Evolutionary conservation across 2,113 vertebrate genomes (phyloP).

Genomic region (Sebastes fasciatus): DNA sequence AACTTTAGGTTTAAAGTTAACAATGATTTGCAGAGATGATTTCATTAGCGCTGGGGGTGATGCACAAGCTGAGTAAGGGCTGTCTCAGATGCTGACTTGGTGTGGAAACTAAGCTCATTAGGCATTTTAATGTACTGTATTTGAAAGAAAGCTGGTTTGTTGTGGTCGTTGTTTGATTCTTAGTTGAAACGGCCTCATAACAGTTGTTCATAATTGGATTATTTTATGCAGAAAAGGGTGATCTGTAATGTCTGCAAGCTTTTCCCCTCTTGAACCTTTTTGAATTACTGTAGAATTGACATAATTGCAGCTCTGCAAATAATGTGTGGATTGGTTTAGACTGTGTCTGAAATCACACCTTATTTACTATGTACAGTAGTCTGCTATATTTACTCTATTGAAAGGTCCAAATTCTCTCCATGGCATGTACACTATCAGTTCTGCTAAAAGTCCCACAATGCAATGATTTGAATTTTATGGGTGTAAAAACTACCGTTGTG

Average conservation of each 20-base stretch:
- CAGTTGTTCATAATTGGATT: conserved; percentile 1
- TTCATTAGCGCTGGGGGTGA: not conserved
- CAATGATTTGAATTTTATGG: not conserved
- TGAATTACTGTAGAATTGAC: not conserved
- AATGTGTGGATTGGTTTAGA: not conserved
- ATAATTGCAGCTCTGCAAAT: not conserved
- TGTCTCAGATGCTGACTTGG: not conserved
- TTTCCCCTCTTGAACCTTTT: not conserved
- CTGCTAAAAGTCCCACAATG: not conserved
- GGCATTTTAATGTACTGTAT: not conserved
- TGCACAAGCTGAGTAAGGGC: not conserved
- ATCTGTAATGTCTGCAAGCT: not conserved
- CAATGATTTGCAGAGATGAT: not conserved
- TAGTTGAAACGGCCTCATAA: not conserved
- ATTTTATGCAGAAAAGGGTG: not conserved
- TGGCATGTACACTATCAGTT: too few species aligned
- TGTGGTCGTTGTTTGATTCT: not conserved
- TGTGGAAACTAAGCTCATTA: not conserved
- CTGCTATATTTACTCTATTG: not conserved
- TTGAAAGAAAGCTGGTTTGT: not conserved
- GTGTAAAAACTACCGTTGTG: not conserved
- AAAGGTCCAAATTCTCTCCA: too few species aligned
- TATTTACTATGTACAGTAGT: not conserved
- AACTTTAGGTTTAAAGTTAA: not conserved
- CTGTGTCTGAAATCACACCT: not conserved